Conservation (phyloP, 2,888 invertebrate genomes). For the Agrochola lota region DNA sequence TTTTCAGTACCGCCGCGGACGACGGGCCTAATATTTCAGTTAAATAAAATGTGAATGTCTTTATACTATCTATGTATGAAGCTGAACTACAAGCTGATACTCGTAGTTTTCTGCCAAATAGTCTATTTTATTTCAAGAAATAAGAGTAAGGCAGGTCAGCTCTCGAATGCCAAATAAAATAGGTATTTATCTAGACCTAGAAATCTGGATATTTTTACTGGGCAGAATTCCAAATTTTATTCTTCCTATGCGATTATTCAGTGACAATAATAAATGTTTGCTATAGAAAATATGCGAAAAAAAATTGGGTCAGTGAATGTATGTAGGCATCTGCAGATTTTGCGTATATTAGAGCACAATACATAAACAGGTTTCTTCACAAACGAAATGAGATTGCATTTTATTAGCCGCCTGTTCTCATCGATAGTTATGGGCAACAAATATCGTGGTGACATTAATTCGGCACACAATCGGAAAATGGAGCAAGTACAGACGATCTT, state of each 20-base stretch:
- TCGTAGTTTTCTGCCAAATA: not conserved
- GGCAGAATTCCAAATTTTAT: conserved; percentile 1
- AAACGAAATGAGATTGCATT: conserved; percentile 28
- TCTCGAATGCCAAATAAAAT: not conserved
- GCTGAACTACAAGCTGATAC: not conserved
- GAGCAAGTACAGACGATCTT: conserved; percentile 23
- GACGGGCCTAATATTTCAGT: not conserved
- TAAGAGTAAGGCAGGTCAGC: too few relatives aligned
- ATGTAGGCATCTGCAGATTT: not conserved
- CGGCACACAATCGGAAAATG: conserved; percentile 14
- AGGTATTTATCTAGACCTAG: not conserved
- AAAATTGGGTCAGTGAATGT: not conserved
- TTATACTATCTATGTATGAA: not conserved
- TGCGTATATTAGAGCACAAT: not conserved
- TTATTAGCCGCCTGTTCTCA: conserved; percentile 14
- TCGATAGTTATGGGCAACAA: conserved; percentile 20
- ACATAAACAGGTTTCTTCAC: not conserved
- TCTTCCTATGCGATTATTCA: not conserved
- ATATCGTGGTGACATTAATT: conserved; percentile 37
- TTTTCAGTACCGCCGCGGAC: not conserved
- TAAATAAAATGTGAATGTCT: not conserved
- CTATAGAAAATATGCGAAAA: not conserved
- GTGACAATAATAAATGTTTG: not conserved
- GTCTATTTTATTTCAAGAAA: not conserved
- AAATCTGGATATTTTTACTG: not conserved